These are phyloP conservation scores for Etheostoma nigrum DNA, from an alignment of 2,797 vertebrate genomes.

Conservation along the genomic window DNA sequence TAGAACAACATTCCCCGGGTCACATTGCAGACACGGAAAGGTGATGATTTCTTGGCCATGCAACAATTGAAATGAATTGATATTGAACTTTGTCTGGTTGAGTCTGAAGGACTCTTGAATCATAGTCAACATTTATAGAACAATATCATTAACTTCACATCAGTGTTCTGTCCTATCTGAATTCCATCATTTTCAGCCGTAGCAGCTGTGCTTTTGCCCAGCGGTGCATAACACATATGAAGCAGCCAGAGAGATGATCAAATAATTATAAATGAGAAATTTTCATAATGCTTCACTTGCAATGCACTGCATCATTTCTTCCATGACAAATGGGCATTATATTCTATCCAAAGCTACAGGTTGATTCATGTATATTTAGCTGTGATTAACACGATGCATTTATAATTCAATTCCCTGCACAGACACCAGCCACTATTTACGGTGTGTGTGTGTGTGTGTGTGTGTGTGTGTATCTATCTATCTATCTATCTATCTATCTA, in stretches of 20 bases:
- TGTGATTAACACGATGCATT: conserved; percentile 58
- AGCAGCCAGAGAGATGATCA: conserved; percentile 69
- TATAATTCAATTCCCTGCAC: conserved; percentile 53
- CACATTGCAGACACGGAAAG: conserved; percentile 28
- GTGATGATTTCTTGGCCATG: conserved; percentile 27
- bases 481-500: no score
- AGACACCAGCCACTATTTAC: background rate
- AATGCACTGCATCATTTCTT: conserved; percentile 54
- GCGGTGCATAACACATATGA: conserved; percentile 51
- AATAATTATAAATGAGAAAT: conserved; percentile 71
- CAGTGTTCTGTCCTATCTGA: conserved; percentile 34
- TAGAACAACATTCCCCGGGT: conserved; percentile 18
- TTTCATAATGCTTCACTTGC: conserved; percentile 63
- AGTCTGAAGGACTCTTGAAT: conserved; percentile 40
- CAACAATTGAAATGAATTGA: conserved; percentile 34
- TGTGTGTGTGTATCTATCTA: no score
- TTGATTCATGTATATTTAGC: conserved; percentile 71
- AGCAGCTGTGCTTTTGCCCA: conserved; percentile 39
- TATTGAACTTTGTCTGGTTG: conserved; percentile 26
- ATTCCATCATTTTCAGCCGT: conserved; percentile 24
- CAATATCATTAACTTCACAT: conserved; percentile 40
- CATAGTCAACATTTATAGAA: conserved; percentile 29
- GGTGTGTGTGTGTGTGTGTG: background rate
- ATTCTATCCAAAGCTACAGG: conserved; percentile 61
- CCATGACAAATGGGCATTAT: conserved; percentile 69